Evolutionary conservation across 2,113 vertebrate species (phyloP).

Genomic region (Cyphomyrus discorhynchus): DNA sequence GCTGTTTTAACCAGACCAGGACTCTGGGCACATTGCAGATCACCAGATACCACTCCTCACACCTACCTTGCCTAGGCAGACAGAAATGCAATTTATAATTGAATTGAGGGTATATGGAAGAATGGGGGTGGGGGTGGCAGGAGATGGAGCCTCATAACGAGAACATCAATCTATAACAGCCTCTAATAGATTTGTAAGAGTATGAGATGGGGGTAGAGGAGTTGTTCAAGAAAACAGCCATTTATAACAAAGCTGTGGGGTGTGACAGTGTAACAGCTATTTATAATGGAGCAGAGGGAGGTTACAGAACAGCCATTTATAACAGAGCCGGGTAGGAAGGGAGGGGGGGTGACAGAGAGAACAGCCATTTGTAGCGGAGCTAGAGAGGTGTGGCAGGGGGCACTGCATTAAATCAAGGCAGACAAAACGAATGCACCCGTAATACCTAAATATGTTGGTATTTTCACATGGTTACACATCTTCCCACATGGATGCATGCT

Average conservation of each 20-base stretch:
- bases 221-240: constrained; percentile 9
- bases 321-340: background rate
- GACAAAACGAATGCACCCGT: background rate
- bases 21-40: background rate
- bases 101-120: background rate
- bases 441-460: background rate
- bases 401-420: background rate
- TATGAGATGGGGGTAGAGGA: constrained; percentile 9
- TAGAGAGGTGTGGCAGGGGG: background rate
- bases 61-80: background rate
- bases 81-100: constrained; percentile 5
- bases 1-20: background rate
- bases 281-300: constrained; percentile 14
- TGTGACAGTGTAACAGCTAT: constrained; percentile 10
- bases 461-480: background rate
- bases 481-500: background rate
- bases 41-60: background rate
- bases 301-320: constrained; percentile 17
- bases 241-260: constrained; percentile 17
- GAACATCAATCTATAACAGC: constrained; percentile 17
- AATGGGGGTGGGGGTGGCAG: background rate
- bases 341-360: background rate
- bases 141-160: constrained; percentile 2
- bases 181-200: constrained; percentile 14
- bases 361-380: constrained; percentile 6